Evolutionary conservation across 2,113 vertebrate species (phyloP).

Genomic region (Malaclemys terrapin): DNA sequence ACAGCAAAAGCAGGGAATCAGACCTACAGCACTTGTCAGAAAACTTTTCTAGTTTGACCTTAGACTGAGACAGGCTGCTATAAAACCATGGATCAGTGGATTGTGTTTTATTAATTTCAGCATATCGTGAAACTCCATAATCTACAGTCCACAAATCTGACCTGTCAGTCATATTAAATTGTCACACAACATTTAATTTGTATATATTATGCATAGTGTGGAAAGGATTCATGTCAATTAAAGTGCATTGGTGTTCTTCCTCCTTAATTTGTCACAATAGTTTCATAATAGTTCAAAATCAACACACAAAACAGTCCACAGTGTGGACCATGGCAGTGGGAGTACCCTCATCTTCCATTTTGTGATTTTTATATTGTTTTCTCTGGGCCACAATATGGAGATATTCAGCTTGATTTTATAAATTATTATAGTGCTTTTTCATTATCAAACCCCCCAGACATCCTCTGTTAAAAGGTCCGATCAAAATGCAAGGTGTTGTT

Average conservation of each 20-base stretch:
- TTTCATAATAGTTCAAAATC: not conserved
- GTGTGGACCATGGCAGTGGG: not conserved
- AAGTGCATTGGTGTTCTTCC: not conserved
- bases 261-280: not conserved
- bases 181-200: not conserved
- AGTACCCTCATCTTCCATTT: not conserved
- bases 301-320: not conserved
- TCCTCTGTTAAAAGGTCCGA: not conserved
- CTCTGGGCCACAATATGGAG: not conserved
- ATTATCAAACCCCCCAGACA: not conserved
- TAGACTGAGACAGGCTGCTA: slow-evolving; percentile 69
- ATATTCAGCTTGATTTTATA: not conserved
- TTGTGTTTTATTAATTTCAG: slow-evolving; percentile 55
- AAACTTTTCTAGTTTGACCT: slow-evolving; percentile 82
- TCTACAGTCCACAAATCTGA: not conserved
- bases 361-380: not conserved
- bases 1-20: slow-evolving; percentile 39
- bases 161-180: not conserved
- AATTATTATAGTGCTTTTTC: not conserved
- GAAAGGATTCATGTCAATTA: not conserved
- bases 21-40: slow-evolving; percentile 63
- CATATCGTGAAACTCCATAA: not conserved
- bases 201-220: accelerated
- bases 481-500: not conserved
- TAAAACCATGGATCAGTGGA: slow-evolving; percentile 75